phyloP scores from a whole-genome alignment of 2,113 vertebrate genomes.

The Illadopsis cleaveri region DNA sequence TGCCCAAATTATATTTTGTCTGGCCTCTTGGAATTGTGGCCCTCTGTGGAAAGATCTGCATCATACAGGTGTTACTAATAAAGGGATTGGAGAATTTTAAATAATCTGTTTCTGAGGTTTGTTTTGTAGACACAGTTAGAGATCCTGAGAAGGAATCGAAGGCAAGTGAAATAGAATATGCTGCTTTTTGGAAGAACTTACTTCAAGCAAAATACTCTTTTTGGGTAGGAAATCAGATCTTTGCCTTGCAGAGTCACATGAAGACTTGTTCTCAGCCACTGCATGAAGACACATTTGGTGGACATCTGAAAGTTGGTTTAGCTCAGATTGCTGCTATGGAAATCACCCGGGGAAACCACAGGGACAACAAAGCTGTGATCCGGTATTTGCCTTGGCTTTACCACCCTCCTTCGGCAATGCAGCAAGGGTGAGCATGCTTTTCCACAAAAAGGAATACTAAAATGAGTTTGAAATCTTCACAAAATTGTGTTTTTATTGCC shows the following conservation, averaged over 20 bases:
- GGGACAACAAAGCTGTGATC: slow-evolving; percentile 96
- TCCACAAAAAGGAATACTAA: not conserved
- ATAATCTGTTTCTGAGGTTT: not conserved
- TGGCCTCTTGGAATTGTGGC: not conserved
- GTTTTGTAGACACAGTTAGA: not conserved
- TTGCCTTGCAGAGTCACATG: slow-evolving; percentile 91
- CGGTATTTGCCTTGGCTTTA: slow-evolving; percentile 97
- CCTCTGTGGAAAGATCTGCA: not conserved
- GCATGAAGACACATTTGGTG: slow-evolving; percentile 97
- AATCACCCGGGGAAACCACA: slow-evolving; percentile 96
- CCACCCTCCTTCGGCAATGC: slow-evolving; percentile 96
- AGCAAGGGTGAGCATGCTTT: slow-evolving; percentile 88
- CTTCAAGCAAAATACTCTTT: not conserved
- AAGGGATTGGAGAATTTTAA: not conserved
- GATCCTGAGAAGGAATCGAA: not conserved
- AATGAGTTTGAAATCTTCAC: not conserved
- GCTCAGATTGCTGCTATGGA: slow-evolving; percentile 97
- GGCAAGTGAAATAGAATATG: not conserved
- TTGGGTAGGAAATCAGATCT: not conserved
- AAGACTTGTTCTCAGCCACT: slow-evolving; percentile 97
- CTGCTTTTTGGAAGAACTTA: not conserved
- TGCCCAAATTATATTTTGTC: not conserved
- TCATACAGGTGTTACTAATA: not conserved
- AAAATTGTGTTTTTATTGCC: not conserved
- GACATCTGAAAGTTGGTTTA: slow-evolving; percentile 96